A percentile compares a stretch with the other conserved stretches of the same genome.
Evolutionary conservation across 2,888 invertebrate genomes (phyloP).

Genomic region (Nasonovia ribisnigri): DNA sequence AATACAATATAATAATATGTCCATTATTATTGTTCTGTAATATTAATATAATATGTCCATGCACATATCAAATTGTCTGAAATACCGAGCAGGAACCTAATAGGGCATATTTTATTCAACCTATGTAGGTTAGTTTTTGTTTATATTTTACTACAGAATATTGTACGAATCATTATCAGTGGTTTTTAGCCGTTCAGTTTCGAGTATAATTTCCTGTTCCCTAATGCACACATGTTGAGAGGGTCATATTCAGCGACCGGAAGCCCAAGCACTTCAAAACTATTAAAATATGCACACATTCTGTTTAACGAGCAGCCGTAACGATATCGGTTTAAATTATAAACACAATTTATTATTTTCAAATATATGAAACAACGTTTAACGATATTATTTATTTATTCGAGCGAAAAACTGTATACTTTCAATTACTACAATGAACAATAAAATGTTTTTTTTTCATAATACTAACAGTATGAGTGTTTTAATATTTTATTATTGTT

Average conservation of each 20-base stretch:
- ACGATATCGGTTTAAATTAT: slow-evolving; percentile 16
- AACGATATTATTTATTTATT: neutral
- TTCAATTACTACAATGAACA: slow-evolving; percentile 2
- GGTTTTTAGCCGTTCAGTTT: neutral
- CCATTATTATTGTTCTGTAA: neutral
- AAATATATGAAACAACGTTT: neutral
- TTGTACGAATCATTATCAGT: neutral
- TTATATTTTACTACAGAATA: neutral
- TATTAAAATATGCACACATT: slow-evolving; percentile 45
- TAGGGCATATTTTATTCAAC: neutral
- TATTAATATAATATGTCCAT: neutral
- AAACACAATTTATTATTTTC: slow-evolving; percentile 42
- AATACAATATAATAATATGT: neutral
- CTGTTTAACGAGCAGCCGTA: slow-evolving; percentile 35
- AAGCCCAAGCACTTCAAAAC: slow-evolving; percentile 41
- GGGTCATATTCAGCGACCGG: slow-evolving; percentile 22
- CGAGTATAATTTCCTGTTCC: slow-evolving; percentile 21
- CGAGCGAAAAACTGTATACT: neutral
- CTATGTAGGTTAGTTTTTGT: neutral
- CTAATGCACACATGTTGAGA: neutral
- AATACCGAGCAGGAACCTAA: neutral
- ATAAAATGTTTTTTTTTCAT: neutral
- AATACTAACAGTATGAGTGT: neutral
- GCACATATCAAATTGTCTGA: neutral
- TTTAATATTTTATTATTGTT: neutral